phyloP scores from a whole-genome alignment of 2,113 vertebrate species.

The Orientallactaga bullata region DNA sequence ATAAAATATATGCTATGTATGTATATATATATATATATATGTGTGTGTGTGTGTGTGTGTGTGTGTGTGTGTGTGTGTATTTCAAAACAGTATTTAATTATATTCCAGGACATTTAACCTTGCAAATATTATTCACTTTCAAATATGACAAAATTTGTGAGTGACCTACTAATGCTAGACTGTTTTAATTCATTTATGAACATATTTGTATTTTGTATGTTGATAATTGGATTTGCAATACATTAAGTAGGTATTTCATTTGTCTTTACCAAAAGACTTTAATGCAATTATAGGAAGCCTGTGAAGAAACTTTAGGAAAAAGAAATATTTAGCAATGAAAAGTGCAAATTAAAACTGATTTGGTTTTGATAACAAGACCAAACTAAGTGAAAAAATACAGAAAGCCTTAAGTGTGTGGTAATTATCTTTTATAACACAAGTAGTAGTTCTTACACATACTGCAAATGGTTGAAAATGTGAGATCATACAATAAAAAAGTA shows the following conservation, averaged over 20 bases:
- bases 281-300: constrained; percentile 46
- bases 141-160: constrained; percentile 22
- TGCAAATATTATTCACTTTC: constrained; percentile 64
- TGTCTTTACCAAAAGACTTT: constrained; percentile 51
- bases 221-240: constrained; percentile 73
- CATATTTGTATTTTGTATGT: constrained; percentile 81
- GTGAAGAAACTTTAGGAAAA: neutral
- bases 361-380: neutral
- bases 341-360: neutral
- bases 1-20: neutral
- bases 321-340: neutral
- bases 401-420: neutral
- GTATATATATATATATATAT: constrained; percentile 10
- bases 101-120: constrained; percentile 39
- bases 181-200: constrained; percentile 74
- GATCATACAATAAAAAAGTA: neutral
- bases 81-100: constrained; percentile 37
- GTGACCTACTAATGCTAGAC: constrained; percentile 65
- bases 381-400: neutral
- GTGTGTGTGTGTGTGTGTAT: too few species aligned
- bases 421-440: neutral
- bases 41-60: too few species aligned
- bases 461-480: neutral
- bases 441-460: neutral
- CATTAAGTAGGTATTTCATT: constrained; percentile 63